Evolutionary conservation across 1,140 invertebrate genomes (phyloP), one percentile per base, ranked within the genome.

Genomic region (Rhagoletis zephyria): DNA sequence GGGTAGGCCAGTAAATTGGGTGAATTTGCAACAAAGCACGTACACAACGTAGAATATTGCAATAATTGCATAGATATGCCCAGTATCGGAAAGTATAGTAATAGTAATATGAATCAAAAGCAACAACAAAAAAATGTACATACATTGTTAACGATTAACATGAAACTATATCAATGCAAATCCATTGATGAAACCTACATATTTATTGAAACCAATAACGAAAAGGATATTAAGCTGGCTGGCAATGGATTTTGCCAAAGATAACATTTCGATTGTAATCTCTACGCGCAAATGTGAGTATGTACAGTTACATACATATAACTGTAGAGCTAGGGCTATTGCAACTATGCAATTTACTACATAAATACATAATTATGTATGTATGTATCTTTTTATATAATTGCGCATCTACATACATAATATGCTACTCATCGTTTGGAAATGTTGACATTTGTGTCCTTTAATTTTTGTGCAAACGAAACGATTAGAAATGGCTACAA

Each of bases 401-500:
- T 30, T 30, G 30, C 30, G 30, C 30, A 30, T 30, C 30, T 30
- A 30, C 30, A 30, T 30, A 56, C 74, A 63, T 86, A 63, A 63
- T 86, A 45, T 86, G 85, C 85, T 86, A 61, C 60, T 86, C 85
- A 63, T 64, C 40, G 30, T 87, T 59, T 74, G 51, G 48, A 59
- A 74, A 70, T 87, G 67, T 60, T 14, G 51, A 42, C 70, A 74
- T 77, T 74, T 87, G 65, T 74, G 86, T 60, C 12, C 40, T 61
- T 87, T 87, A 77, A 63, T 81, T 81, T 81, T 87, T 87, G 65
- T 87, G 67, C 59, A 60, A 77, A 87, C 65, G 48, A 81, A 81
- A 56, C 48, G 74, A 56, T 56, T 81, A 81, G 45, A 81, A 77
- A 63, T n/a, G 19, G 60, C 63, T 61, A 77, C 51, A 87, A 87